Base-by-base conservation (phyloP, 2,888 invertebrate genomes). In the Cotesia congregata region DNA sequence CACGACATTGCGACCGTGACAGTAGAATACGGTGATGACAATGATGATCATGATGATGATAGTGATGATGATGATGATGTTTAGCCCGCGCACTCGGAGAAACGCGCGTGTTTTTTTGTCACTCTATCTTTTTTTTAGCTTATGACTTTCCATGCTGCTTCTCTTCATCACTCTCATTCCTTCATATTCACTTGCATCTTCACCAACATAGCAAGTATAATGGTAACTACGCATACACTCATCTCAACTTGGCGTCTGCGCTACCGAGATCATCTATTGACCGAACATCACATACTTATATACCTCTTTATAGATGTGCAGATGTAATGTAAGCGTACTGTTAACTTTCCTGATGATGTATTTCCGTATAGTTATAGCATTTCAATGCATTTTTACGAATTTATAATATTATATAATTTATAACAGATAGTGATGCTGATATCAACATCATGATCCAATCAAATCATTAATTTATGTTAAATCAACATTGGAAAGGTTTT, bases 221-320 rank as follows among this genome's bases (percentile, higher is more conserved):
- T 74, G 75, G 67, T 75, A 67, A 77, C 75, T 68, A 77, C 82
- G 80, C 82, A 82, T 78, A 80, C 78, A 41, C 67, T 80, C 82
- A 78, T 79, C 78, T 78, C 79, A 78, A 76, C 80, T 82, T 79
- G 82, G 88, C 88, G 88, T 85, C 88, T 88, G 88, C 88, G 88
- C 88, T 82, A 80, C 84, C 78, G 79, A 80, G 81, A 83, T 85
- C 85, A 87, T 85, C 88, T 88, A 88, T 88, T 88, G 88, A 88
- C 88, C 88, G 88, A 87, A 83, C 86, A 85, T 85, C 78, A 82
- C 77, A 39, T 72, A 17, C 17, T 17, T 17, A n/a, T n/a, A n/a
- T n/a, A 73, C 60, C 72, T 60, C 70, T 77, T 60, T 77, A 79
- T 80, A 75, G 78, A 78, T 80, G 77, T 74, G 65, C 74, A 12